Evolutionary conservation across 2,888 invertebrate species (phyloP).

Genomic region (Zelleria hepariella): DNA sequence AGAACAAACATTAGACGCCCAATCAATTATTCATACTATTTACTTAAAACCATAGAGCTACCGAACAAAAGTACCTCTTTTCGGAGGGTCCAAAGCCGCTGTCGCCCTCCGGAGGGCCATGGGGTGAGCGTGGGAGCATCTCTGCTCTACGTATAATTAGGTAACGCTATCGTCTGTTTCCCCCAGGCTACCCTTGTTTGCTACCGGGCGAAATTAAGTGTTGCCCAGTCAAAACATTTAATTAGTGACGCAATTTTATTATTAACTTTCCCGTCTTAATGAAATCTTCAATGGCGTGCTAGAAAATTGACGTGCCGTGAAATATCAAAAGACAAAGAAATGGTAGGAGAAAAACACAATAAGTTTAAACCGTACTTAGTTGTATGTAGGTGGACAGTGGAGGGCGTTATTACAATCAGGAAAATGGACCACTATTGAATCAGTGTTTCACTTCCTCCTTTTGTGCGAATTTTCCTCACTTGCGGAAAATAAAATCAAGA

Average conservation of each 20-base stretch:
- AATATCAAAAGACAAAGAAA: background rate
- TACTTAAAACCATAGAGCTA: conserved; percentile 5
- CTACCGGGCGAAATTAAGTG: background rate
- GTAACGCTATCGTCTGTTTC: background rate
- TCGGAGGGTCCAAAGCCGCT: background rate
- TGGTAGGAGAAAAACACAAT: background rate
- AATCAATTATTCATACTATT: conserved; percentile 8
- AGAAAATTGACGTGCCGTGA: conserved; percentile 16
- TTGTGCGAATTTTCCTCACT: background rate
- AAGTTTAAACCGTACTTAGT: background rate
- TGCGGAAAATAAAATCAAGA: background rate
- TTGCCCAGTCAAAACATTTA: background rate
- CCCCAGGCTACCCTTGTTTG: background rate
- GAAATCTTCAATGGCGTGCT: background rate
- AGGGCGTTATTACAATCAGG: conserved; percentile 44
- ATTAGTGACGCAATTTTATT: background rate
- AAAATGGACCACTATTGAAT: conserved; percentile 47
- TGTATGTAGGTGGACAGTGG: conserved; percentile 11
- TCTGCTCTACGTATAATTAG: conserved; percentile 3
- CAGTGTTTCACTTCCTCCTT: conserved; percentile 20
- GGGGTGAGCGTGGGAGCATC: conserved; percentile 20
- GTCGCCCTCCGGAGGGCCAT: conserved; percentile 7
- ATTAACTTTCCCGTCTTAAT: background rate
- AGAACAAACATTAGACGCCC: background rate
- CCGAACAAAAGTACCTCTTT: background rate